These are phyloP conservation scores for Melanostoma mellinum DNA, from an alignment of 2,888 invertebrate species.

Conservation along the genomic window DNA sequence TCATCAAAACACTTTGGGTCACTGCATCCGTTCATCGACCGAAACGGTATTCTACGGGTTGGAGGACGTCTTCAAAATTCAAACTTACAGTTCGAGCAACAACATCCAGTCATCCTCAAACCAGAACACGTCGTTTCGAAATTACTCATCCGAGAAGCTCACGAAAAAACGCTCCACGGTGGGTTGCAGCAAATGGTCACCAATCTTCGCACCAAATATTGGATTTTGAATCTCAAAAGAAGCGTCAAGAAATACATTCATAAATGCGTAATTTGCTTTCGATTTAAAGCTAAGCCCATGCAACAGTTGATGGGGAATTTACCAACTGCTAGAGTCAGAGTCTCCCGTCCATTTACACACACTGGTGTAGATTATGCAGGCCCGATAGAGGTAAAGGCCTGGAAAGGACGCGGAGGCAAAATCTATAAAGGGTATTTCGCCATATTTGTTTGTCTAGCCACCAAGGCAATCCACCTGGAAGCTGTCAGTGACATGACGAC, in stretches of 20 bases:
- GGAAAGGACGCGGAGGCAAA: too few relatives aligned
- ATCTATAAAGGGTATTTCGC: too few relatives aligned
- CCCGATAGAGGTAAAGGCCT: too few relatives aligned
- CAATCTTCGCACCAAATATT: conserved; percentile 9
- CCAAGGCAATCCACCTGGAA: too few relatives aligned
- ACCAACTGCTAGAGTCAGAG: too few relatives aligned
- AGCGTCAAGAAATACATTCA: neutral
- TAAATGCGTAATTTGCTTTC: too few relatives aligned
- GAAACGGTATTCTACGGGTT: neutral
- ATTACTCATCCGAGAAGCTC: conserved; percentile 23
- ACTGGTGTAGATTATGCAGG: too few relatives aligned
- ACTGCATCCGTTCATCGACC: conserved; percentile 30
- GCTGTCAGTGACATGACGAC: too few relatives aligned
- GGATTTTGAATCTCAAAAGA: neutral
- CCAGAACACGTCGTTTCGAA: conserved; percentile 18
- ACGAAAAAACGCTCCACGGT: conserved; percentile 19
- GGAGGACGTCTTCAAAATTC: conserved; percentile 14
- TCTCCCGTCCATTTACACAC: too few relatives aligned
- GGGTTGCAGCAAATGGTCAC: neutral
- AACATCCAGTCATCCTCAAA: conserved; percentile 34
- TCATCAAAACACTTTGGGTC: conserved; percentile 19
- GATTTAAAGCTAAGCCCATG: too few relatives aligned
- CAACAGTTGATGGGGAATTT: too few relatives aligned
- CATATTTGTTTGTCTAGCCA: too few relatives aligned
- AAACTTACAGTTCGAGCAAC: conserved; percentile 25